Evolutionary conservation across 2,113 vertebrate species (phyloP).

Genomic region (Epinephelus fuscoguttatus): DNA sequence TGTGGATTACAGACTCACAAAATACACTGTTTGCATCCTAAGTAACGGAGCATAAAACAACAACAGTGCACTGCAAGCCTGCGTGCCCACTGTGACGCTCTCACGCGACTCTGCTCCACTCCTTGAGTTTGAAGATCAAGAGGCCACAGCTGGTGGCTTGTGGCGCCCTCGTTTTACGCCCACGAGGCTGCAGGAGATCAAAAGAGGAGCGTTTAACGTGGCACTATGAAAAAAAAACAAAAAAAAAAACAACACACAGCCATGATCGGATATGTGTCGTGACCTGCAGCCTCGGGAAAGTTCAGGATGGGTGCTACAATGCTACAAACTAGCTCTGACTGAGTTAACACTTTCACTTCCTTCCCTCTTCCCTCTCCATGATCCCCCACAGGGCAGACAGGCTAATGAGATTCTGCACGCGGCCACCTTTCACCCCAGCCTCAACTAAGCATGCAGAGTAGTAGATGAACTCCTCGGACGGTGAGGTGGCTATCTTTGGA

Average conservation of each 20-base stretch:
- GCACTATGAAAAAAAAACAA: background rate
- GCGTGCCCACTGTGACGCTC: conserved; percentile 18
- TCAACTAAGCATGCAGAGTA: conserved; percentile 17
- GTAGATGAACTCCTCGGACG: conserved; percentile 24
- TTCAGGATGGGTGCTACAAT: background rate
- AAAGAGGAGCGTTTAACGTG: conserved; percentile 11
- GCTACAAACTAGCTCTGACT: conserved; percentile 3
- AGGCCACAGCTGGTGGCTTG: conserved; percentile 64
- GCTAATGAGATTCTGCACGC: conserved; percentile 51
- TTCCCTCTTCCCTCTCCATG: background rate
- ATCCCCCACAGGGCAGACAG: conserved; percentile 28
- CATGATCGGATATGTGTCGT: background rate
- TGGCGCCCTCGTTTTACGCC: conserved; percentile 55
- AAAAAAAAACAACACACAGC: background rate
- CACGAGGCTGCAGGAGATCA: conserved; percentile 39
- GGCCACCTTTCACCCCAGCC: conserved; percentile 7
- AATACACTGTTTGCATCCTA: conserved; percentile 55
- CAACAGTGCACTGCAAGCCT: conserved; percentile 29
- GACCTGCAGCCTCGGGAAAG: conserved; percentile 27
- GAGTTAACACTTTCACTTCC: conserved; percentile 43
- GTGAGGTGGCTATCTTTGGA: conserved; percentile 65
- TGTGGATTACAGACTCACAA: conserved; percentile 74
- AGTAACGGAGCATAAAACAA: conserved; percentile 34
- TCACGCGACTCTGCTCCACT: conserved; percentile 37
- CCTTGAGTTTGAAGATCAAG: conserved; percentile 56